Base-by-base conservation (phyloP, 2,888 invertebrate genomes). In the Papilio demoleus region DNA sequence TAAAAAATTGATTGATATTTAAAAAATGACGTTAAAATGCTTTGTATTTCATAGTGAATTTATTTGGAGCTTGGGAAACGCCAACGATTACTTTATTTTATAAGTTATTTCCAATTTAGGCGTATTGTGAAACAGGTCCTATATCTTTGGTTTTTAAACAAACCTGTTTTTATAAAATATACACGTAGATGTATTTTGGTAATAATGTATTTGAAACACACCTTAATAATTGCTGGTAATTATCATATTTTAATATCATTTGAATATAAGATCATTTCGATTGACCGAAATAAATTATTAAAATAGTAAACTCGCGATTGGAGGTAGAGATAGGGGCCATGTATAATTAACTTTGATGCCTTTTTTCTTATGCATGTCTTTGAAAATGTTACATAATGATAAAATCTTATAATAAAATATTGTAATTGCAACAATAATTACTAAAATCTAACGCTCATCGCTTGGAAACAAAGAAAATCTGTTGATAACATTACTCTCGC, bases 231-330 rank as follows among this genome's bases (percentile, higher is more conserved):
- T 70, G 62, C 42, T 17, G 67, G 70, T 72, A 72, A 76, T 77
- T 76, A 74, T 72, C 71, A 71, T 75, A 75, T 77, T 77, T 79
- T 80, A 62, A 70, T 79, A 80, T 64, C 34, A 65, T 68, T 60
- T 79, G 77, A 78, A 75, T 79, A 78, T 77, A 73, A 76, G 76
- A 74, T 80, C 72, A 72, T 75, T 79, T 77, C 72, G 73, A 77
- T 76, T 76, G 71, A 69, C 70, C 74, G 71, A 74, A 77, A 76
- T 74, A 84, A 87, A 84, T 83, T 86, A 86, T 86, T 86, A 82
- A 85, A 85, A 85, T 87, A 86, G 84, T 81, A 81, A 82, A 88
- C 82, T 83, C 77, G 74, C 83, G 89, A 88, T 88, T 82, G 77
- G 72, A 72, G 70, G 72, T 73, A 72, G 73, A 81, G 88, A 90